Conservation (phyloP, 2,888 invertebrate species). For the Anthoptus insignis region DNA sequence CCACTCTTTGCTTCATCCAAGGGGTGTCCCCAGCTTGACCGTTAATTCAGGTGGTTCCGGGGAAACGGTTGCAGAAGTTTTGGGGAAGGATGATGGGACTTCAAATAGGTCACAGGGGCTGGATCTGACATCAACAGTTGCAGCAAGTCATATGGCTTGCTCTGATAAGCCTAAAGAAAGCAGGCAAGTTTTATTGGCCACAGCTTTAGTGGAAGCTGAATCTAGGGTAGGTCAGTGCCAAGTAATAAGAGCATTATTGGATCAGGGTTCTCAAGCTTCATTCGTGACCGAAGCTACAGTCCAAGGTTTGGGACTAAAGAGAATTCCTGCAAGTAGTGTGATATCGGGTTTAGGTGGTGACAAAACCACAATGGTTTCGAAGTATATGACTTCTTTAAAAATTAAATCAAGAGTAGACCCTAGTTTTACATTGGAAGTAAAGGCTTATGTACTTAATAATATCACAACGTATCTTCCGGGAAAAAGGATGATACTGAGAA, state of each 20-base stretch:
- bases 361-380: constrained; percentile 26
- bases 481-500: background rate
- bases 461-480: constrained; percentile 32
- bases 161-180: background rate
- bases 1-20: constrained; percentile 46
- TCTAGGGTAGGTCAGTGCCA: constrained; percentile 29
- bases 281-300: constrained; percentile 37
- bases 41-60: constrained; percentile 4
- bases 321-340: constrained; percentile 7
- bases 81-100: background rate
- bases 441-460: constrained; percentile 28
- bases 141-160: background rate
- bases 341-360: constrained; percentile 37
- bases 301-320: constrained; percentile 34
- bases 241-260: constrained; percentile 25
- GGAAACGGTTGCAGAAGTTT: background rate
- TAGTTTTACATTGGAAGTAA: constrained; percentile 14
- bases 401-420: constrained; percentile 40
- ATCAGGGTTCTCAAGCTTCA: constrained; percentile 37
- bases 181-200: constrained; percentile 50
- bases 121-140: background rate
- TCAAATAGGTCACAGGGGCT: background rate
- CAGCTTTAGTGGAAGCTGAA: constrained; percentile 47
- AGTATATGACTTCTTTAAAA: constrained; percentile 39
- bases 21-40: background rate